phyloP scores from a whole-genome alignment of 2,888 invertebrate genomes.

The Euplagia quadripunctaria region DNA sequence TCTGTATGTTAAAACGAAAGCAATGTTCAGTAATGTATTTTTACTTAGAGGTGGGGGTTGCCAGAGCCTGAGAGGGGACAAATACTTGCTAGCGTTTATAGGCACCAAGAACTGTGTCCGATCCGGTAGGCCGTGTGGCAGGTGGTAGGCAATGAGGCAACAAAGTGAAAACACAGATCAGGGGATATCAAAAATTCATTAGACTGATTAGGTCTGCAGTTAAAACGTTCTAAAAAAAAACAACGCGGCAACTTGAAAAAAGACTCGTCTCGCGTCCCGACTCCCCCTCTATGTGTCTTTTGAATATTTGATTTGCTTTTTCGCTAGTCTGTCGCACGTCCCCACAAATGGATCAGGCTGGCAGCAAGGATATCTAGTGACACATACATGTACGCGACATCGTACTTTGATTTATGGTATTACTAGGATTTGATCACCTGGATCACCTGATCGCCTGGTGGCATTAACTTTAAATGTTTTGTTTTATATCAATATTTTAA shows the following conservation, averaged over 20 bases:
- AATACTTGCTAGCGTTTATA: background rate
- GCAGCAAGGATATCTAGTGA: no score
- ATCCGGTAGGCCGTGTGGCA: background rate
- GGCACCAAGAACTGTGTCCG: background rate
- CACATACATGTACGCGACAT: background rate
- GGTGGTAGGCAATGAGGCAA: background rate
- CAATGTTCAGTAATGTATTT: background rate
- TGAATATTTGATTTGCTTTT: constrained; percentile 75
- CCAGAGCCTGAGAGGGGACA: background rate
- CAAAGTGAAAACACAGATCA: constrained; percentile 18
- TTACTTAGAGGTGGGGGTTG: background rate
- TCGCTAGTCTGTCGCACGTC: constrained; percentile 51
- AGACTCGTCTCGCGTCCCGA: constrained; percentile 51
- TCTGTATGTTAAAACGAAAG: background rate
- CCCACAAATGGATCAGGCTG: constrained; percentile 51
- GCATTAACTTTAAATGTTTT: background rate
- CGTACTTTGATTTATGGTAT: background rate
- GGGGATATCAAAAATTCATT: constrained; percentile 27
- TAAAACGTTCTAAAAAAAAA: constrained; percentile 39
- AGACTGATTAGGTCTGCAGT: constrained; percentile 25
- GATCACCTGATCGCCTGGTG: no score
- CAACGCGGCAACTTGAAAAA: constrained; percentile 43
- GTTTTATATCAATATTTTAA: no score
- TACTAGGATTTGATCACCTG: background rate
- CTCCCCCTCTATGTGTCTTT: constrained; percentile 58